Base-by-base conservation (phyloP, 2,888 invertebrate genomes). In the Drosophila antonietae region DNA sequence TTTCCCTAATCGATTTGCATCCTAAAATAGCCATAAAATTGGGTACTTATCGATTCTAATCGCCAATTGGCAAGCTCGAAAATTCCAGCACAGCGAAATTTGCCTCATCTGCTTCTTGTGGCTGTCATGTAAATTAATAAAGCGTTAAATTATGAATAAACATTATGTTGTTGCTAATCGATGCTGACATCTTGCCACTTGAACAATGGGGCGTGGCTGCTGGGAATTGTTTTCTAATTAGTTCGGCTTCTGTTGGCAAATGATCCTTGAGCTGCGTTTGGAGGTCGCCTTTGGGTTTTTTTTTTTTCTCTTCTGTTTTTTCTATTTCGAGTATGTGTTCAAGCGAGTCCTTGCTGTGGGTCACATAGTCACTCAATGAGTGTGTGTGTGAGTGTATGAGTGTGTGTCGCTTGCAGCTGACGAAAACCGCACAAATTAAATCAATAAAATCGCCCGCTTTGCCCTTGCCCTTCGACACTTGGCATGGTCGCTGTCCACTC, bases 221-320 rank as follows among this genome's bases (percentile, higher is more conserved):
- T 70, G 80, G 41, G 81, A 81, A 83, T 80, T 41, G 81, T 87
- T 88, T 86, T 81, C 87, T 86, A 86, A 86, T 86, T 89, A 86
- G 87, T 83, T 78, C 55, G 37, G 53, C 66, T 85, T 39, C 23
- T 65, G 65, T 66, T 65, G 64, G 75, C 60, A 80, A 83, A 78
- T 88, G 83, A 80, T 77, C 86, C 80, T 88, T 84, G 88, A 77
- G 77, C 58, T 56, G 58, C n/a, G 28, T 52, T 70, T 77, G 58
- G 73, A 77, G 78, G 79, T 73, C 79, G 71, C 39, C 64, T 20
- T 23, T 23, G 23, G 23, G 39, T 58, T 46, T 61, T 44, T 35
- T 49, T 53, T 12, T 5, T 35, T 35, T 35, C 3, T 37, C 9
- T 35, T 35, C 23, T 52, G 55, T 47, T 66, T 41, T 33, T 53